Evolutionary conservation across 1,140 invertebrate species (phyloP).

Genomic region (Maniola jurtina): DNA sequence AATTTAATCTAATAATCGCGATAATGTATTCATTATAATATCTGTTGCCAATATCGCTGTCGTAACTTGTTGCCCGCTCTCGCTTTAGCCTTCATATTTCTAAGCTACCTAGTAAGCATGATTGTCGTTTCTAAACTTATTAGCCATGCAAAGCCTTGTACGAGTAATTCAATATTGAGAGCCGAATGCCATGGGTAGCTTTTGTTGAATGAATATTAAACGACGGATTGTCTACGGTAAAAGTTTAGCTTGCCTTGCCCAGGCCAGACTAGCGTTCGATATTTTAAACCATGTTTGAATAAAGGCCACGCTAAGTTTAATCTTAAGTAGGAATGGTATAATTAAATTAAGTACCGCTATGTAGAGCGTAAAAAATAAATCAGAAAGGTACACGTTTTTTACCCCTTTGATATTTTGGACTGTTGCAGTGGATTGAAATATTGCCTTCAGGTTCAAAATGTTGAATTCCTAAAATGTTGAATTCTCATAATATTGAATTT

Average conservation of each 20-base stretch:
- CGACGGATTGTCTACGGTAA: background rate
- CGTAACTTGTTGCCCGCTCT: conserved; percentile 24
- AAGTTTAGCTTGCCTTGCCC: background rate
- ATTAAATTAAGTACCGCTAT: too few relatives aligned
- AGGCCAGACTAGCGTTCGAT: background rate
- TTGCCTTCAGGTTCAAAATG: too few relatives aligned
- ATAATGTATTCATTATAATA: conserved; percentile 20
- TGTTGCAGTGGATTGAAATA: too few relatives aligned
- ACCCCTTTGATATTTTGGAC: too few relatives aligned
- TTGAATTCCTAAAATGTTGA: too few relatives aligned
- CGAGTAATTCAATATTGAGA: conserved; percentile 26
- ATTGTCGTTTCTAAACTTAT: conserved; percentile 29
- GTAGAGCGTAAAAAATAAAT: too few relatives aligned
- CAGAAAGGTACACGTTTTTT: too few relatives aligned
- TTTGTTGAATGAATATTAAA: conserved; percentile 25
- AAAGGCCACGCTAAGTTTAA: too few relatives aligned
- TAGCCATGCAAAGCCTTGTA: conserved; percentile 27
- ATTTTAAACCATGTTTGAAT: too few relatives aligned
- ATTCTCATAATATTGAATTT: too few relatives aligned
- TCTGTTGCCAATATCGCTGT: conserved; percentile 21
- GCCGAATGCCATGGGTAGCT: conserved; percentile 17
- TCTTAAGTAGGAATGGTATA: too few relatives aligned
- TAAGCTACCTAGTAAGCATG: conserved; percentile 25
- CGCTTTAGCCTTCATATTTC: conserved; percentile 26
- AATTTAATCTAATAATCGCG: conserved; percentile 5